Base-by-base conservation (phyloP, 2,797 vertebrate genomes). In the Chelon labrosus region DNA sequence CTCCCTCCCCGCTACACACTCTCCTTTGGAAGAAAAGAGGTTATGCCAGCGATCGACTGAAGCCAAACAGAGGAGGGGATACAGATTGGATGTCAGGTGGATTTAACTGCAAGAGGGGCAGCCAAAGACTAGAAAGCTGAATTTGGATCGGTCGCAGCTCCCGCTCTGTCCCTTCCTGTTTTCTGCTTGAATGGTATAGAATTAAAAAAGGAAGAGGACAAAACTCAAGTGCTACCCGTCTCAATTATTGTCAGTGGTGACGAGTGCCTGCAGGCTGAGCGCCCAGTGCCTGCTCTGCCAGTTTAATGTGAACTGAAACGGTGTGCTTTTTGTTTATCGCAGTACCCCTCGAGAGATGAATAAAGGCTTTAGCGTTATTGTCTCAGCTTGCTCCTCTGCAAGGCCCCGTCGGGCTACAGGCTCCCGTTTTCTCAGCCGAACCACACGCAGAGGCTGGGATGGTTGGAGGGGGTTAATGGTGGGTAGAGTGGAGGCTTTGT, bases 61-160 rank as follows among this genome's bases (percentile, higher is more conserved):
- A 70, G 85, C 90, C 81, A 87, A 88, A 85, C 8, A 77, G 73
- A 78, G 79, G 73, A 64, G 64, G 25, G 68, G 71, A 41, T 83
- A 57, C 58, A 74, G 85, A 89, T 82, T 83, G 84, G 70, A 83
- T 83, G 85, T 86, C 85, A 87, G 84, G 85, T 84, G 70, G 75
- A 83, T 83, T 83, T 71, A 80, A 83, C 73, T 73, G 78, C 35
- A 44, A 61, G 70, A 80, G 38, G 71, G 75, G 67, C 80, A 77
- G 71, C 79, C 73, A 70, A 75, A 84, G 51, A 75, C 20, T 52
- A 76, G 25, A 77, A 63, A 73, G 51, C 71, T 76, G 88, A 78
- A 74, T 61, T 70, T 61, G 65, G 77, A 82, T 85, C 82, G 81
- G 65, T 80, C 59, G 53, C 64, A 0, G 52, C 63, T 85, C 56